A percentile compares a stretch with the other conserved stretches of the same genome.
These are phyloP conservation scores for Schizotus pectinicornis DNA, from an alignment of 2,888 invertebrate genomes.

Conservation along the genomic window DNA sequence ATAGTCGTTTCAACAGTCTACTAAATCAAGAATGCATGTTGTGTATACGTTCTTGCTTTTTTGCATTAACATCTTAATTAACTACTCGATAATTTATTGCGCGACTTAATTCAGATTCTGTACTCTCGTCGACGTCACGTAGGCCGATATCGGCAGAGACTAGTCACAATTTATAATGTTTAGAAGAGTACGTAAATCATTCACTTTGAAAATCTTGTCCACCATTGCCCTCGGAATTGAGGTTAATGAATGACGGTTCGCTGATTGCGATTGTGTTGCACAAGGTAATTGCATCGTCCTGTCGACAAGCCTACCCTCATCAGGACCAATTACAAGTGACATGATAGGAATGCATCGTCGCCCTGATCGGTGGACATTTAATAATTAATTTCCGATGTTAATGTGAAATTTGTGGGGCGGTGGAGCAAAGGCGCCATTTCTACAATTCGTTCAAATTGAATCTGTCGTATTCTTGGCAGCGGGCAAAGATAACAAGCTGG, in stretches of 20 bases:
- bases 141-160: slow-evolving; percentile 7
- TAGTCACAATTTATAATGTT: background rate
- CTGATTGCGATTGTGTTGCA: background rate
- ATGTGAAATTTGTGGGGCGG: slow-evolving; percentile 3
- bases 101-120: slow-evolving; percentile 33
- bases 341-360: slow-evolving; percentile 12
- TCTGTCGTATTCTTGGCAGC: slow-evolving; percentile 34
- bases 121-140: slow-evolving; percentile 8
- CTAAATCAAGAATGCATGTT: slow-evolving; percentile 42
- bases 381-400: slow-evolving; percentile 5
- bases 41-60: slow-evolving; percentile 27
- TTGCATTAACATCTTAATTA: slow-evolving; percentile 43
- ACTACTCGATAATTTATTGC: slow-evolving; percentile 39
- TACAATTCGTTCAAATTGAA: slow-evolving; percentile 21
- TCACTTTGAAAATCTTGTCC: background rate
- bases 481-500: slow-evolving; percentile 35
- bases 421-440: slow-evolving; percentile 15
- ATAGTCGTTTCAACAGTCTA: slow-evolving; percentile 45
- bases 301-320: background rate
- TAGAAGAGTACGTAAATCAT: background rate
- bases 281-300: background rate
- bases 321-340: background rate
- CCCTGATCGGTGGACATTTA: slow-evolving; percentile 7
- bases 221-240: background rate
- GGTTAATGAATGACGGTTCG: background rate